Percentiles rank a stretch among this genome's conserved stretches.
phyloP scores from a whole-genome alignment of 1,140 invertebrate species.

The Subanguina moxae region DNA sequence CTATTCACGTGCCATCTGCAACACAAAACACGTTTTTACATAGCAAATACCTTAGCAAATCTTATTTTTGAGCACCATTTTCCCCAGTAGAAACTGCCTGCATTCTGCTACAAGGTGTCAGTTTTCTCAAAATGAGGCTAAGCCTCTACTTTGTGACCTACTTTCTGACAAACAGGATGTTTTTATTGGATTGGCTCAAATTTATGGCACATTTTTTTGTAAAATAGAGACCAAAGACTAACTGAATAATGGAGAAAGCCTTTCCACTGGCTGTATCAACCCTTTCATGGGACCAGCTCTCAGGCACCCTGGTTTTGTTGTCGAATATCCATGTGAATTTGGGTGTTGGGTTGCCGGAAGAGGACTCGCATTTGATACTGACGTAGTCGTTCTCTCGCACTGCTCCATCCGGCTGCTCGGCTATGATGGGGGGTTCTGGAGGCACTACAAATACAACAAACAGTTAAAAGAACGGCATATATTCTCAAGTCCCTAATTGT shows the following conservation, averaged over 20 bases:
- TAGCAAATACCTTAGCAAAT: slow-evolving; percentile 5
- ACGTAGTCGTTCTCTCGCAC: slow-evolving; percentile 38
- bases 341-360: slow-evolving; percentile 33
- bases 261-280: slow-evolving; percentile 13
- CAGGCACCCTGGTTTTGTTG: slow-evolving; percentile 36
- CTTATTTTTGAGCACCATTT: no score
- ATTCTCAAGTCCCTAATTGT: no score
- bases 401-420: slow-evolving; percentile 22
- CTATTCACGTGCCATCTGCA: slow-evolving; percentile 32
- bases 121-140: no score
- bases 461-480: no score
- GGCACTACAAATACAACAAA: slow-evolving; percentile 31
- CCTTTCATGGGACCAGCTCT: slow-evolving; percentile 26
- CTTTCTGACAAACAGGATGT: no score
- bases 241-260: slow-evolving; percentile 19
- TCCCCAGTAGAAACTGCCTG: no score
- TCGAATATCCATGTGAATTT: slow-evolving; percentile 37
- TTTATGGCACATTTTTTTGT: no score
- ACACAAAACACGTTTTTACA: slow-evolving; percentile 10
- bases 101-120: neutral
- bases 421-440: slow-evolving; percentile 26
- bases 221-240: neutral
- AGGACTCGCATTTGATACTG: slow-evolving; percentile 32
- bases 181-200: no score
- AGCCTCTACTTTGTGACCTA: no score